Evolutionary conservation across 2,113 vertebrate genomes (phyloP).

Genomic region (Panthera uncia): DNA sequence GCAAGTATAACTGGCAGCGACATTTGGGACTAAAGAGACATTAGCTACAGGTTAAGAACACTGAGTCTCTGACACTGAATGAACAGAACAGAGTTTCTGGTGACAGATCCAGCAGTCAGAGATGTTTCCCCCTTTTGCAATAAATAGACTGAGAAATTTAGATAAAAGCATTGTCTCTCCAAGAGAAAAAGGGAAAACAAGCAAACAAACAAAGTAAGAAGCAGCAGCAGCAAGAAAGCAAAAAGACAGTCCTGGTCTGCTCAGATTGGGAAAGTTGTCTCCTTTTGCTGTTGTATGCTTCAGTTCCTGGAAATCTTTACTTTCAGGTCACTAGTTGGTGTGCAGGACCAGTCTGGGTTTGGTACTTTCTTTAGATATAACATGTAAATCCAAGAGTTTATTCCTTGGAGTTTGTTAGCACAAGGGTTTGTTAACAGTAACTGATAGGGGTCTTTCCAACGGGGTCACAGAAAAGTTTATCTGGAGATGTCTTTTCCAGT

Average conservation of each 20-base stretch:
- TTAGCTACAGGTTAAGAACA: not conserved
- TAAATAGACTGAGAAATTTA: not conserved
- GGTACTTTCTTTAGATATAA: not conserved
- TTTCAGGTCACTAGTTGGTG: not conserved
- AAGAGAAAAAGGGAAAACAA: not conserved
- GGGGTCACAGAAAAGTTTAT: not conserved
- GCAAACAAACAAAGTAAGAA: not conserved
- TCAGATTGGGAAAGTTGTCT: not conserved
- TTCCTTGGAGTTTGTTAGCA: not conserved
- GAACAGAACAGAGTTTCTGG: not conserved
- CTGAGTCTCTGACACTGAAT: not conserved
- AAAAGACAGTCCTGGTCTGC: not conserved
- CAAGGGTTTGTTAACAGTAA: not conserved
- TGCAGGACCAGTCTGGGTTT: not conserved
- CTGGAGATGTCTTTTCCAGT: not conserved
- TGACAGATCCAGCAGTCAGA: not conserved
- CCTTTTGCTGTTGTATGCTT: not conserved
- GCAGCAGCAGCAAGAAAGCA: not conserved
- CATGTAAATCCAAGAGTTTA: not conserved
- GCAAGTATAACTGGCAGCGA: not conserved
- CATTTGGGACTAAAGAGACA: not conserved
- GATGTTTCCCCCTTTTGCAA: not conserved
- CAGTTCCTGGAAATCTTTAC: not conserved
- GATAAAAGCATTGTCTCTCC: not conserved
- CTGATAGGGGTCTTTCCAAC: not conserved